Percentiles rank a stretch among this genome's conserved stretches.
These are phyloP conservation scores for Agrypnus murinus DNA, from an alignment of 2,888 invertebrate genomes.

Conservation along the genomic window DNA sequence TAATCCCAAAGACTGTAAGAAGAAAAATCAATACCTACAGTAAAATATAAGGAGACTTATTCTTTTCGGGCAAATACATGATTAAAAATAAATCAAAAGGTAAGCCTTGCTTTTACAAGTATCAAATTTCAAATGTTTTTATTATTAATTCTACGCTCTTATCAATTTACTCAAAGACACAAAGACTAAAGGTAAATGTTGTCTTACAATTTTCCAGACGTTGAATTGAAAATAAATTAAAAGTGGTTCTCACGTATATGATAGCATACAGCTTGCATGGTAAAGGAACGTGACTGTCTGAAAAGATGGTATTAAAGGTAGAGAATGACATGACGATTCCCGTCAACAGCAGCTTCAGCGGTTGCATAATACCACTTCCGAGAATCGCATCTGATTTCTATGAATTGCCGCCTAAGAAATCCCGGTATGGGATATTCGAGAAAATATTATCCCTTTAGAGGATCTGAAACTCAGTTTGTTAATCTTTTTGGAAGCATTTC, in stretches of 20 bases:
- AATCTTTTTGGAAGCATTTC: neutral
- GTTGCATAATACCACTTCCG: conserved; percentile 53
- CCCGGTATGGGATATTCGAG: conserved; percentile 19
- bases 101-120: too few species aligned
- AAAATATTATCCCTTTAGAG: conserved; percentile 27
- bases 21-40: too few species aligned
- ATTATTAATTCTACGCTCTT: conserved; percentile 8
- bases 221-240: conserved; percentile 43
- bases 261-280: conserved; percentile 49
- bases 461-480: conserved; percentile 31
- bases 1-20: too few species aligned
- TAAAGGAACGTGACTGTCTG: conserved; percentile 54
- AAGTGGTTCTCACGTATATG: conserved; percentile 44
- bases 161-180: conserved; percentile 21
- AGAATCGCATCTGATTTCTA: conserved; percentile 63
- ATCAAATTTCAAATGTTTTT: too few species aligned
- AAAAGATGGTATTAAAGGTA: conserved; percentile 48
- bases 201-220: neutral
- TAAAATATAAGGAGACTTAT: too few species aligned
- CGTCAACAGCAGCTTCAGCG: conserved; percentile 58
- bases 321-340: conserved; percentile 59
- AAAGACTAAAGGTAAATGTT: conserved; percentile 15
- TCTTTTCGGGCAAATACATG: too few species aligned
- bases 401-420: conserved; percentile 58
- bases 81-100: too few species aligned